Evolutionary conservation across 1,140 invertebrate genomes (phyloP), one percentile per base, ranked within the genome.

Genomic region (Hesperophylax magnus): DNA sequence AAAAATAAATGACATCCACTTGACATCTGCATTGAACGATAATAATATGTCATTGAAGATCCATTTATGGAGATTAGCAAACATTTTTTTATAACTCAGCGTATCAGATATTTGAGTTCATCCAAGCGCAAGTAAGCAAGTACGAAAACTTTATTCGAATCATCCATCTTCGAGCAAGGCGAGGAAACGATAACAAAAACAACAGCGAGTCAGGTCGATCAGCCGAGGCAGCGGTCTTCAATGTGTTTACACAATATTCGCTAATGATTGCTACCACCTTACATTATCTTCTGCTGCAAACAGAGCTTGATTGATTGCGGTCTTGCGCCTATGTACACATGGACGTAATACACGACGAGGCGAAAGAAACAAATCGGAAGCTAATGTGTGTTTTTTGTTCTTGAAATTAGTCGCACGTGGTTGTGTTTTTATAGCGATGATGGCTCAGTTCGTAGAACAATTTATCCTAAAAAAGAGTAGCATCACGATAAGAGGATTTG

Each of bases 161-260:
- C 69, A 54, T 54, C 52, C 20, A 69, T 69, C 65, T 18, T 69
- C 65, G 11, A n/a, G 18, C 65, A 27, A 54, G 69, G 54, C 53
- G 47, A 56, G 52, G 54, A 27, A 20, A 72, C 15, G 69, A 53
- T 72, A 27, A 52, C 52, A 72, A 72, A 72, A 72, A 72, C 69
- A 72, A 47, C 39, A 47, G 39, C 39, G 39, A 47, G 63, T 61
- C 60, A 7, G 63, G 14, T 15, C 14, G 63, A 34, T 67, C 63
- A 67, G 27, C 31, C 63, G 24, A 56, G 69, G n/a, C 69, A 20
- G 47, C 39, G 54, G 52, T 22, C 20, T 17, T 17, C 47, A 53
- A 53, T 53, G 54, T 72, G 69, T 72, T 72, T 54, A 52, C 22
- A 72, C 47, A 72, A 72, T 72, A 72, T 54, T 72, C 22, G 69